phyloP scores from a whole-genome alignment of 2,888 invertebrate genomes.

The Drosophila gaucha region DNA sequence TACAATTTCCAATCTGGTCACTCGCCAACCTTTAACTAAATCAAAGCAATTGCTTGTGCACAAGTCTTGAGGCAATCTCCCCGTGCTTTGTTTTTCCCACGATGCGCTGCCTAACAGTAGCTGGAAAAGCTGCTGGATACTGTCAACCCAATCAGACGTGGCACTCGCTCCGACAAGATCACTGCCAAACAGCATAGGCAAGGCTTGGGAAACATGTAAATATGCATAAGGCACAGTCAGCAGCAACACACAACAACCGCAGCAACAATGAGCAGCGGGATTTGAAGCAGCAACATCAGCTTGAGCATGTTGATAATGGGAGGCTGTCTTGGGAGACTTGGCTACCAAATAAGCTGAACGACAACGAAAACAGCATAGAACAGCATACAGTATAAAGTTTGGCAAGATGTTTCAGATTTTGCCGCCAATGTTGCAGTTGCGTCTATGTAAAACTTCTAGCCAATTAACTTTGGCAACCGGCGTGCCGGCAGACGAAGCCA shows the following conservation, averaged over 20 bases:
- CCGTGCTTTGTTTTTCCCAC: constrained; percentile 53
- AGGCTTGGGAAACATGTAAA: constrained; percentile 55
- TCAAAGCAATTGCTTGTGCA: not conserved
- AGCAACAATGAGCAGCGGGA: constrained; percentile 55
- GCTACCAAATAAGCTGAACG: constrained; percentile 67
- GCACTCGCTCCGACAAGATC: constrained; percentile 70
- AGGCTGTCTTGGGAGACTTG: constrained; percentile 26
- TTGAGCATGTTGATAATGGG: constrained; percentile 60
- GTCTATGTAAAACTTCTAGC: constrained; percentile 77
- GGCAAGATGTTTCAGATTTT: constrained; percentile 52
- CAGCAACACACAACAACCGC: constrained; percentile 9
- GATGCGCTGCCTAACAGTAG: constrained; percentile 63
- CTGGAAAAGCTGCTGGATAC: constrained; percentile 65
- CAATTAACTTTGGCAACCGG: constrained; percentile 65
- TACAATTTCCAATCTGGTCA: not conserved
- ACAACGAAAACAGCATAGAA: constrained; percentile 30
- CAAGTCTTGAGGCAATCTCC: not conserved
- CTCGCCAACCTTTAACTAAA: not conserved
- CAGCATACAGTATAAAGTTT: constrained; percentile 35
- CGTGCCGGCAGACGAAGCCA: constrained; percentile 40
- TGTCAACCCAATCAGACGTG: constrained; percentile 75
- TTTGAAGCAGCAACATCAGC: constrained; percentile 51
- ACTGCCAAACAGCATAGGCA: constrained; percentile 57
- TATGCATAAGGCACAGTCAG: constrained; percentile 62
- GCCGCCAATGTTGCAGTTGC: constrained; percentile 66